Base-by-base conservation (phyloP, 2,797 vertebrate species). In the Pangasius djambal region DNA sequence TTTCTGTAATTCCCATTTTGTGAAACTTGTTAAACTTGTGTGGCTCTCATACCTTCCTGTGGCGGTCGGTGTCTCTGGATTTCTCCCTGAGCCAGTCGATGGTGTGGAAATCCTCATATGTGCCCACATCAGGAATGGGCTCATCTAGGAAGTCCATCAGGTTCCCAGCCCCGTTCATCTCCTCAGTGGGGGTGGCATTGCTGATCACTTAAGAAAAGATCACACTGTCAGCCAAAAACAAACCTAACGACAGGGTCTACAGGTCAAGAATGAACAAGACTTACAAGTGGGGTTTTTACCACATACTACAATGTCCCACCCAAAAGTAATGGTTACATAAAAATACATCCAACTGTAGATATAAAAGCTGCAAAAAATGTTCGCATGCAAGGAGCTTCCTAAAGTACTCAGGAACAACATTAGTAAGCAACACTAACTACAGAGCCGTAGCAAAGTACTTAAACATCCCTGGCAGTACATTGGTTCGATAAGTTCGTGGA, bases 51-150 rank as follows among this genome's bases (percentile, higher is more conserved):
- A 99, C 98, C 97, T 98, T 99, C 90, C 98, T 96, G 77, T 99
- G 98, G 52, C 98, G 96, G 91, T 99, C 98, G 0, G 98, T 99
- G 94, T 99, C 98, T 1, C 98, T 95, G 1, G 98, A 99, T 69
- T 99, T 99, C 93, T 99, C 98, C 91, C 98, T 93, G 86, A 99
- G 94, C 98, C 98, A 99, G 94, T 99, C 98, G 0, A 99, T 99
- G 91, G 98, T 99, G 90, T 99, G 98, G 93, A 99, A 99, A 94
- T 99, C 98, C 83, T 99, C 98, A 0, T 99, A 99, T 0, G 98
- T 99, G 48, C 97, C 97, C 89, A 99, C 97, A 0, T 99, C 98
- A 0, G 98, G 98, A 92, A 99, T 97, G 6, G 98, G 98, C 88
- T 99, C 98, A 31, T 99, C 98, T 79, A 99, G 95, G 94, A 99